Evolutionary conservation across 2,113 vertebrate species (phyloP).

Genomic region (Engraulis encrasicolus): DNA sequence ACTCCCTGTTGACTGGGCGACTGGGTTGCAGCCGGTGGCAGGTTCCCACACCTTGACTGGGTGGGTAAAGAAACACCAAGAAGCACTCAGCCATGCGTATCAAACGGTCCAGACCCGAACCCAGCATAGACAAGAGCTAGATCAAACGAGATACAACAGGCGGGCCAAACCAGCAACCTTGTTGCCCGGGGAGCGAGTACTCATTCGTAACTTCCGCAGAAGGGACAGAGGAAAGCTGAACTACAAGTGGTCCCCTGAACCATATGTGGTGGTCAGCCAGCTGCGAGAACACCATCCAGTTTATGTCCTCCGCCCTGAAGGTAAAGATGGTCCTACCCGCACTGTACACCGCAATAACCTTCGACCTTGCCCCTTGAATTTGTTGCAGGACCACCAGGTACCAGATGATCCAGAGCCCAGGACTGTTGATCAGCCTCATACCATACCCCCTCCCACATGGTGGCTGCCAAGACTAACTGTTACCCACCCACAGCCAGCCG

Average conservation of each 20-base stretch:
- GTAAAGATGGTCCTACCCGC: background rate
- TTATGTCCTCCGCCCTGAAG: background rate
- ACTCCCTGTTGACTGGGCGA: background rate
- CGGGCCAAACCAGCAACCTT: background rate
- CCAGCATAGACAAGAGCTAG: background rate
- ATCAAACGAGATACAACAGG: conserved; percentile 3
- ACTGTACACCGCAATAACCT: conserved; percentile 9
- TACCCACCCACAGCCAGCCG: background rate
- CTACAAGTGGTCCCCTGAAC: background rate
- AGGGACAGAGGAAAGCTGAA: background rate
- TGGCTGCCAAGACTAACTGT: background rate
- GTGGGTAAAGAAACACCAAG: conserved; percentile 19
- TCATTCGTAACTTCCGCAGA: background rate
- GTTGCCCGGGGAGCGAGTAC: background rate
- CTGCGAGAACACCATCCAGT: background rate
- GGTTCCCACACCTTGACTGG: background rate
- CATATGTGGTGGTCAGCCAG: conserved; percentile 3
- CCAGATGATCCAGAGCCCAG: background rate
- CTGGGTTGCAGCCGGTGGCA: background rate
- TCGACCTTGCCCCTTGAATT: background rate
- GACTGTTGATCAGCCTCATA: background rate
- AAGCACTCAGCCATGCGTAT: background rate
- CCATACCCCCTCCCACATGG: background rate
- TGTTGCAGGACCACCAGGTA: background rate
- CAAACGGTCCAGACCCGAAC: background rate